Conservation (phyloP, 2,113 vertebrate genomes). For the Numida meleagris region DNA sequence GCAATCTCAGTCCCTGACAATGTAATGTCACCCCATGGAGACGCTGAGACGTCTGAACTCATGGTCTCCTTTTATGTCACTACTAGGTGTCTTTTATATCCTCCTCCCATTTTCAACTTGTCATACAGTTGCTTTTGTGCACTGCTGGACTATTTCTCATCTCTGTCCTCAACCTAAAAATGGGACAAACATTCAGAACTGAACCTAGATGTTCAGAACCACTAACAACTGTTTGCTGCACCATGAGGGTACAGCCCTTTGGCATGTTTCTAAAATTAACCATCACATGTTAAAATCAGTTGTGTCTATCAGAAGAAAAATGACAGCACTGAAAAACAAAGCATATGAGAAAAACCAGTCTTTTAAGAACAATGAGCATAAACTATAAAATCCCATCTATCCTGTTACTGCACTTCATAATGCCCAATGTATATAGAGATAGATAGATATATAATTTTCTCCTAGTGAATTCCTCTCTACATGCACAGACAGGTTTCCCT, state of each 20-base stretch:
- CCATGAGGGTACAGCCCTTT: neutral
- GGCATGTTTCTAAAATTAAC: neutral
- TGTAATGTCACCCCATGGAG: neutral
- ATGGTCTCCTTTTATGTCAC: neutral
- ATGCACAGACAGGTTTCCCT: slow-evolving; percentile 20
- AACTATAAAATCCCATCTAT: neutral
- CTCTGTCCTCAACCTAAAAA: neutral
- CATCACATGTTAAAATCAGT: fast-evolving
- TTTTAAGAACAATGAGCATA: neutral
- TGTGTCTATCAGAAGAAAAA: neutral
- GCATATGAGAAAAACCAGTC: neutral
- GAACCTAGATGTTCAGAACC: neutral
- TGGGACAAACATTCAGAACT: neutral
- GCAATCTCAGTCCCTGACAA: neutral
- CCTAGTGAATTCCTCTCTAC: neutral
- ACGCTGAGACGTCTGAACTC: neutral
- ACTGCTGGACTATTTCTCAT: neutral
- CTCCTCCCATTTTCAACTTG: neutral
- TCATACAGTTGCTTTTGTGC: neutral
- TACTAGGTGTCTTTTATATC: neutral
- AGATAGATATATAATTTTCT: neutral
- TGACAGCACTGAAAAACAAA: neutral
- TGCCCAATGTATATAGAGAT: neutral
- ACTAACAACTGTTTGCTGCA: neutral
- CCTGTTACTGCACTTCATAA: neutral